Evolutionary conservation across 2,797 vertebrate species (phyloP).

Genomic region (Pterois miles): DNA sequence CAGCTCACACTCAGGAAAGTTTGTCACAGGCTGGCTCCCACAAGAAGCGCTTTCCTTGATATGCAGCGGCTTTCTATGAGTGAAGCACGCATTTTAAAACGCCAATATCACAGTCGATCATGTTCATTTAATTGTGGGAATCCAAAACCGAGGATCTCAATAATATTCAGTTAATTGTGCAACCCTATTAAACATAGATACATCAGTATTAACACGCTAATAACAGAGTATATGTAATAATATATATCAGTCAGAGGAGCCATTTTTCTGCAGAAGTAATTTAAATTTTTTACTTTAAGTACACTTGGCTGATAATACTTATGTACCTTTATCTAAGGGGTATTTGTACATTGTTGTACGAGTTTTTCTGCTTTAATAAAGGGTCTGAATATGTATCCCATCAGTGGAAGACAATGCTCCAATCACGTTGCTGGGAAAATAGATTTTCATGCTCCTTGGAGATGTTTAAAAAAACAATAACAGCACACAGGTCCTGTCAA

Average conservation of each 20-base stretch:
- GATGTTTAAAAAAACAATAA: conserved; percentile 5
- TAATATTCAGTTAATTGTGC: too few relatives aligned
- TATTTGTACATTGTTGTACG: neutral
- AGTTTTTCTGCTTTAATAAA: neutral
- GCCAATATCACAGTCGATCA: too few relatives aligned
- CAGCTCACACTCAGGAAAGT: too few relatives aligned
- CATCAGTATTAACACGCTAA: neutral
- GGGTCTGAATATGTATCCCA: neutral
- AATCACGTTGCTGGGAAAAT: neutral
- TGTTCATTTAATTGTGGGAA: too few relatives aligned
- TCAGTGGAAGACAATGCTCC: neutral
- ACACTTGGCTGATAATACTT: neutral
- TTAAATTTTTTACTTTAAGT: neutral
- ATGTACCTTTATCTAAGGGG: neutral
- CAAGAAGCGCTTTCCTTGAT: too few relatives aligned
- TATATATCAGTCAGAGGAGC: neutral
- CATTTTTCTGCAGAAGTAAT: neutral
- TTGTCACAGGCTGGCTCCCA: too few relatives aligned
- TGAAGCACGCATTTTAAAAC: too few relatives aligned
- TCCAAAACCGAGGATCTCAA: too few relatives aligned
- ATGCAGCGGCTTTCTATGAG: too few relatives aligned
- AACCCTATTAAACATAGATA: neutral
- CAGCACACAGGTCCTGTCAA: conserved; percentile 8
- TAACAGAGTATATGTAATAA: neutral
- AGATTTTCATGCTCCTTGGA: conserved; percentile 11